phyloP scores from a whole-genome alignment of 2,797 vertebrate genomes.

The Peromyscus aztecus region DNA sequence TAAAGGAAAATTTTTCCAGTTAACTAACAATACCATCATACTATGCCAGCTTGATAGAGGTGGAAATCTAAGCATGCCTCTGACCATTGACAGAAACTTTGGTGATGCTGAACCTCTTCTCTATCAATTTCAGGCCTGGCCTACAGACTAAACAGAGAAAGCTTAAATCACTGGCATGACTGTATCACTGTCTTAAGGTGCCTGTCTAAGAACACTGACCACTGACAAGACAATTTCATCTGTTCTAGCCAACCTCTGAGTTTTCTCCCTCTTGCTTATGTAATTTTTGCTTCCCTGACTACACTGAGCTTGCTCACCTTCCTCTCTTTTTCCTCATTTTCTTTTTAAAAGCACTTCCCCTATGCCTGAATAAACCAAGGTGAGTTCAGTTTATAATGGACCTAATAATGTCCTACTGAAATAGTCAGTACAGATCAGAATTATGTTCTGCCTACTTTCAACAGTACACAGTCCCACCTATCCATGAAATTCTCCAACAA shows the following conservation, averaged over 20 bases:
- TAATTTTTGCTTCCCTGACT: background rate
- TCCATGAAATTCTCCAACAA: background rate
- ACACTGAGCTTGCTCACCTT: fast-evolving
- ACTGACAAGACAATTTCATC: background rate
- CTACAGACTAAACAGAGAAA: background rate
- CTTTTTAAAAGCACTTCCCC: background rate
- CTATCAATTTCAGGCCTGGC: background rate
- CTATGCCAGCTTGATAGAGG: background rate
- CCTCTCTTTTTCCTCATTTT: background rate
- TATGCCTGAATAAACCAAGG: background rate
- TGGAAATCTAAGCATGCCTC: fast-evolving
- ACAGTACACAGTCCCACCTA: too few species aligned
- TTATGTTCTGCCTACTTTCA: background rate
- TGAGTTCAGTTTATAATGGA: too few species aligned
- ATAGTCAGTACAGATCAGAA: background rate
- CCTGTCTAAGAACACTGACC: background rate
- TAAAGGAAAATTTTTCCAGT: background rate
- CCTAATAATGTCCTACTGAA: background rate
- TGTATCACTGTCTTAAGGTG: background rate
- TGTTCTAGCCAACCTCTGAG: background rate
- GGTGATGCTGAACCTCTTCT: background rate
- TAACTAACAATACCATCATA: background rate
- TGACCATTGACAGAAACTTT: background rate
- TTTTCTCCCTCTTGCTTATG: background rate
- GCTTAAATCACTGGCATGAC: background rate